Base-by-base conservation (phyloP, 2,113 vertebrate species). In the Hyperoodon ampullatus region DNA sequence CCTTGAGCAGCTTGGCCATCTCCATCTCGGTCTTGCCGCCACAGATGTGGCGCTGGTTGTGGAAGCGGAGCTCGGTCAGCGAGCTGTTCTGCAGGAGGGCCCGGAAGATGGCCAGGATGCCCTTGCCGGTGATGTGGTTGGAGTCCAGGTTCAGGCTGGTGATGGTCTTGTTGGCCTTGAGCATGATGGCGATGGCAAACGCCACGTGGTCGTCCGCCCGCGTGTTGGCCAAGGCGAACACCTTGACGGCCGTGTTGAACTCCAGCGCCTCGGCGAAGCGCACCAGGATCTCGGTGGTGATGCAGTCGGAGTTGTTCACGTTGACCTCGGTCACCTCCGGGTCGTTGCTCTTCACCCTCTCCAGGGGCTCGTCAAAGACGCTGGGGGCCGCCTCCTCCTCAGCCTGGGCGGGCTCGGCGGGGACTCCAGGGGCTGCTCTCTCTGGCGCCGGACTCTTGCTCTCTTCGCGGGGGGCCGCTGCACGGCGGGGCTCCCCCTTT, bases 1-100 rank as follows among this genome's bases (percentile, higher is more conserved):
- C 99, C 96, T 99, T 99, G 87, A 99, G 98, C 42, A 99, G 98
- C 95, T 99, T 99, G 85, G 99, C 99, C 77, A 99, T 99, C 98
- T 99, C 99, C 99, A 99, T 99, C 98, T 99, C 99, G 0, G 99
- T 99, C 98, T 99, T 99, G 42, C 99, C 99, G 0, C 99, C 99
- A 0, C 99, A 99, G 98, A 99, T 99, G 98, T 99, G 99, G 2
- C 99, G 98, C 98, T 99, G 99, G 98, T 99, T 99, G 97, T 99
- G 99, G 97, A 99, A 99, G 39, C 99, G 99, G 15, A 99, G 99
- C 98, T 99, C 99, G 0, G 99, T 99, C 93, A 99, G 98, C 0
- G 99, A 99, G 97, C 98, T 92, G 98, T 99, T 99, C 98, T 99
- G 98, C 70, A 99, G 99, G 92, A 99, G 98, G 0, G 99, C 99